Evolutionary conservation across 2,888 invertebrate species (phyloP).

Genomic region (Patella pellucida): DNA sequence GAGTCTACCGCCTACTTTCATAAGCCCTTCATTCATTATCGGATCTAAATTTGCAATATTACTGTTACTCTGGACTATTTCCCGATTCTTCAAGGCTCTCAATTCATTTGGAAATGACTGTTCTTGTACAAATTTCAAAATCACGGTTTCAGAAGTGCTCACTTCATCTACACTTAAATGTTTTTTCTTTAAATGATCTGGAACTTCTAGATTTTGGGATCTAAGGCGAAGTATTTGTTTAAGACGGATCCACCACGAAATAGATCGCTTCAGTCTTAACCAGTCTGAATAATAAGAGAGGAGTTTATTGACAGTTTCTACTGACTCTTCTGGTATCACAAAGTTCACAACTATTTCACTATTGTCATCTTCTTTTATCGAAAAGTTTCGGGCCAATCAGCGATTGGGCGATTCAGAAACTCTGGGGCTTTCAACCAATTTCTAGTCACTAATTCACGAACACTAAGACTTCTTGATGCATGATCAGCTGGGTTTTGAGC

Average conservation of each 20-base stretch:
- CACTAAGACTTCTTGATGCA: not conserved
- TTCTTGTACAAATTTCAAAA: conserved; percentile 7
- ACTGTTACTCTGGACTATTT: not conserved
- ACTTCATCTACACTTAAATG: too few species aligned
- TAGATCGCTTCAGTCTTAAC: not conserved
- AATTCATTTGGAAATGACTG: not conserved
- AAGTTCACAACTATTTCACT: not conserved
- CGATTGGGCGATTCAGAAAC: not conserved
- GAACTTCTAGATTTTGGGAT: too few species aligned
- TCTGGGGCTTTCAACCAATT: not conserved
- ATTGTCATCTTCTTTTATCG: not conserved
- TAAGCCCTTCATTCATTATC: not conserved
- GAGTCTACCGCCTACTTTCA: conserved; percentile 13
- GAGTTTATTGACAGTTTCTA: not conserved
- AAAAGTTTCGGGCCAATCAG: not conserved
- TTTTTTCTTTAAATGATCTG: too few species aligned
- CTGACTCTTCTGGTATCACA: not conserved
- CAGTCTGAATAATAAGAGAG: not conserved
- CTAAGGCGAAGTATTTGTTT: not conserved
- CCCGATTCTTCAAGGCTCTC: not conserved
- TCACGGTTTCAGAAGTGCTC: not conserved
- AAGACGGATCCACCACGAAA: not conserved
- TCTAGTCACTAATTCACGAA: not conserved
- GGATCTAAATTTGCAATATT: conserved; percentile 11
- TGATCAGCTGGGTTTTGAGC: conserved; percentile 1